phyloP scores from a whole-genome alignment of 2,888 invertebrate genomes.

The Exocentrus adspersus region DNA sequence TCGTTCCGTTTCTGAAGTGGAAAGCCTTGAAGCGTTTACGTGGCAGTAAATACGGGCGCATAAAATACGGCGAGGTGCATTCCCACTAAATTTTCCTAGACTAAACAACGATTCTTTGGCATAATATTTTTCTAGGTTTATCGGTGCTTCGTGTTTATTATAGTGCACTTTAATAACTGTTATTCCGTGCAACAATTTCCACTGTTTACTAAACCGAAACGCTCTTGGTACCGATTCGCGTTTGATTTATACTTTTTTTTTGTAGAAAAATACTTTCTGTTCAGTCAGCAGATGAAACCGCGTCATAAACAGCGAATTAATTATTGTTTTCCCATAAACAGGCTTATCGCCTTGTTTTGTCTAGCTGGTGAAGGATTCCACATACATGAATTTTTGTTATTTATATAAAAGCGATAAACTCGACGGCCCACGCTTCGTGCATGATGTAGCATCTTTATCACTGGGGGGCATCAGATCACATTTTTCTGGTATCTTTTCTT shows the following conservation, averaged over 20 bases:
- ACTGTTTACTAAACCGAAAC: conserved; percentile 13
- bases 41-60: neutral
- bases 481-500: too few relatives aligned
- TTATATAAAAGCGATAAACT: conserved; percentile 23
- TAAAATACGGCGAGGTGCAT: neutral
- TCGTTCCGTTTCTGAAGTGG: neutral
- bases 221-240: neutral
- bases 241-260: neutral
- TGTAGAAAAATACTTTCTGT: conserved; percentile 14
- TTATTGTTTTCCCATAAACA: conserved; percentile 24
- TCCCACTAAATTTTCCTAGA: neutral
- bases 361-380: conserved; percentile 23
- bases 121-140: conserved; percentile 10
- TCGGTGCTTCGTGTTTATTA: conserved; percentile 6
- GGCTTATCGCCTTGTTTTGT: conserved; percentile 29
- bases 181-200: conserved; percentile 6
- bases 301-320: conserved; percentile 19
- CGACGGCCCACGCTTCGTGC: neutral
- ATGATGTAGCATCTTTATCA: conserved; percentile 9
- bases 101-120: conserved; percentile 7
- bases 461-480: too few relatives aligned
- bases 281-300: neutral
- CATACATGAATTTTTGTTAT: conserved; percentile 16
- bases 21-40: too few relatives aligned
- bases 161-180: neutral